Percentiles rank a stretch among this genome's conserved stretches.
These are phyloP conservation scores for Aethes cnicana DNA, from an alignment of 2,888 invertebrate genomes.

Conservation along the genomic window DNA sequence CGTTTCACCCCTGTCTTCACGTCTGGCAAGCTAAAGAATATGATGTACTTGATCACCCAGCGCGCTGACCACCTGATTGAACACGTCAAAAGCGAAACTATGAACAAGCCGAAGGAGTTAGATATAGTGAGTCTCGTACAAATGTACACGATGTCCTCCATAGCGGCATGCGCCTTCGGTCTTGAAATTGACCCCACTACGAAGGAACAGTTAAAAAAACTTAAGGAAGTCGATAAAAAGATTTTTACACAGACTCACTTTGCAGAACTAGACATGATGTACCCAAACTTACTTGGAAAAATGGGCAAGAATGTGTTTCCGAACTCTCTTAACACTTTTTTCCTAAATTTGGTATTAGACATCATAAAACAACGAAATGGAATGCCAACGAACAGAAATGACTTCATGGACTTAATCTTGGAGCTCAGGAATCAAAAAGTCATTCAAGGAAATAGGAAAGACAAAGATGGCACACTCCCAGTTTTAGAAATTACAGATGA, in stretches of 20 bases:
- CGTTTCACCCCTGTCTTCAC: conserved; percentile 58
- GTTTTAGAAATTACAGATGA: conserved; percentile 48
- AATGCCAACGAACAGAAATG: conserved; percentile 19
- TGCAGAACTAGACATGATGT: conserved; percentile 40
- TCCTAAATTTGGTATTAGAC: conserved; percentile 24
- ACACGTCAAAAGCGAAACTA: conserved; percentile 35
- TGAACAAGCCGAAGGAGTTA: conserved; percentile 26
- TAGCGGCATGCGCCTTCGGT: conserved; percentile 20
- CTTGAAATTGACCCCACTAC: conserved; percentile 13
- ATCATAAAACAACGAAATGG: conserved; percentile 24
- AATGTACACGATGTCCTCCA: conserved; percentile 13
- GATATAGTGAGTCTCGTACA: background rate
- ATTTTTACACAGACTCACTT: conserved; percentile 20
- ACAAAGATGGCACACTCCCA: conserved; percentile 7
- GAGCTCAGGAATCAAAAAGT: conserved; percentile 27
- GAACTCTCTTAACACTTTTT: conserved; percentile 25
- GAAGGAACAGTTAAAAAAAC: conserved; percentile 6
- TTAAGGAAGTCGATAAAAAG: conserved; percentile 44
- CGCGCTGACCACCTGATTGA: conserved; percentile 46
- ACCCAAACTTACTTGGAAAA: conserved; percentile 4
- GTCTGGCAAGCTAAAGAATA: conserved; percentile 57
- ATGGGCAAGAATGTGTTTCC: conserved; percentile 6
- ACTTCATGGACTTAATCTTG: conserved; percentile 34
- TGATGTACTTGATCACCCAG: conserved; percentile 52
- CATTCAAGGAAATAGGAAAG: background rate